Evolutionary conservation across 2,888 invertebrate species (phyloP).

Genomic region (Octonoba sinensis): DNA sequence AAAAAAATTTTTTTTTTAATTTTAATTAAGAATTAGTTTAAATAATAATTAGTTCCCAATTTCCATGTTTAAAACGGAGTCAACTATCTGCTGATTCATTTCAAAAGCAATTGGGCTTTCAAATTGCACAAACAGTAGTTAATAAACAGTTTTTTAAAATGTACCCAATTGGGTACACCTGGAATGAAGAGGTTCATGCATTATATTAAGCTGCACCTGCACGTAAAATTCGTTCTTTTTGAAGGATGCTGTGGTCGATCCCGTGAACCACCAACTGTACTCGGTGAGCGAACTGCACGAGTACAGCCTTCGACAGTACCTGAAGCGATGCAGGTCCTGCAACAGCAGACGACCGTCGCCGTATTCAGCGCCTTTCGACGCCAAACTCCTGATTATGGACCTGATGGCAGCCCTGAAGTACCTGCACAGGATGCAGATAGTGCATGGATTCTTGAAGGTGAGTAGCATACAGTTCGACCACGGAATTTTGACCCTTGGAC

Average conservation of each 20-base stretch:
- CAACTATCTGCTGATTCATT: too few species aligned
- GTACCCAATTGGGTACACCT: too few species aligned
- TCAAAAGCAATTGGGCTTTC: too few species aligned
- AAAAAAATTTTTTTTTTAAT: too few species aligned
- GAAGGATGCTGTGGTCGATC: neutral
- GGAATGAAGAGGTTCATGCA: too few species aligned
- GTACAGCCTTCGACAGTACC: constrained; percentile 19
- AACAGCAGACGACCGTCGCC: neutral
- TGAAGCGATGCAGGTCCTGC: neutral
- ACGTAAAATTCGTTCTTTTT: neutral
- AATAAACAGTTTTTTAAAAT: too few species aligned
- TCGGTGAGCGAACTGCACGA: constrained; percentile 24
- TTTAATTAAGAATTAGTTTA: too few species aligned
- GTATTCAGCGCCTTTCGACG: neutral
- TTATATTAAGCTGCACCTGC: too few species aligned
- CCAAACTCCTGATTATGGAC: constrained; percentile 13
- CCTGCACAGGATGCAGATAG: constrained; percentile 15
- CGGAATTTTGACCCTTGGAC: too few species aligned
- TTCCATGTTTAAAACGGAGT: too few species aligned
- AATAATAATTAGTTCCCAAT: too few species aligned
- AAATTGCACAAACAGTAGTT: too few species aligned
- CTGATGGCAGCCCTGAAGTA: constrained; percentile 30
- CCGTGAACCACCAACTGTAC: neutral
- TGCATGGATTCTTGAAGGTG: constrained; percentile 49
- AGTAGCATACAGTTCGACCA: neutral